Conservation (phyloP, 2,797 vertebrate species). For the Syndactyla subalaris region DNA sequence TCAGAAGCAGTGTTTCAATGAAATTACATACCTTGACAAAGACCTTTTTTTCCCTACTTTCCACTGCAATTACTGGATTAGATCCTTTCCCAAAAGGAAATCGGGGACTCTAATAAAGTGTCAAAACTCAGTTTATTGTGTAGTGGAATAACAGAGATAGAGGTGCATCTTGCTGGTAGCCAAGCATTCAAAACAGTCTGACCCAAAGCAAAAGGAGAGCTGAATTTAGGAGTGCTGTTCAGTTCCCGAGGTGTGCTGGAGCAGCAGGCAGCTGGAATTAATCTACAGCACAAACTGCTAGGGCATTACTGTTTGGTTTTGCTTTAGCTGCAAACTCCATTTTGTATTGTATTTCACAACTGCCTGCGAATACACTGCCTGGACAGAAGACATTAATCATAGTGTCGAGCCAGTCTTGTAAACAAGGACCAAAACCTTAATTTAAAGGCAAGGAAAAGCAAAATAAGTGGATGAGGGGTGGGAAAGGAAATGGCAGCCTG, state of each 20-base stretch:
- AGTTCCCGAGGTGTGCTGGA: background rate
- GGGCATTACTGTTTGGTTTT: constrained; percentile 15
- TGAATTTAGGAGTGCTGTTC: background rate
- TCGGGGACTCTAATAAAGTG: background rate
- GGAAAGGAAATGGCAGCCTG: background rate
- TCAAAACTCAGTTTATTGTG: background rate
- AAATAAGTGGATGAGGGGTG: background rate
- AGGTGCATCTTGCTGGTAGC: background rate
- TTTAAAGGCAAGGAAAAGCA: constrained; percentile 8
- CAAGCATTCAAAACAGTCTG: background rate
- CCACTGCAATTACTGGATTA: background rate
- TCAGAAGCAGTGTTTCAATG: background rate
- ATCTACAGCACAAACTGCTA: constrained; percentile 22
- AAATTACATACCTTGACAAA: background rate
- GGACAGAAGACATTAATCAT: constrained; percentile 13
- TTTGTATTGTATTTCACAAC: constrained; percentile 49
- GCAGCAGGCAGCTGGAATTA: constrained; percentile 21
- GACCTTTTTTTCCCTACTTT: background rate
- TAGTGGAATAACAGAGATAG: background rate
- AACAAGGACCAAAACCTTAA: constrained; percentile 38
- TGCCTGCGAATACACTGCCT: constrained; percentile 18
- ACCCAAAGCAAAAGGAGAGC: background rate
- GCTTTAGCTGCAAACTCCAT: constrained; percentile 36
- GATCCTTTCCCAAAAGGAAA: background rate
- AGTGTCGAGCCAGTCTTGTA: background rate